Base-by-base conservation (phyloP, 2,888 invertebrate species). In the Empis livida region DNA sequence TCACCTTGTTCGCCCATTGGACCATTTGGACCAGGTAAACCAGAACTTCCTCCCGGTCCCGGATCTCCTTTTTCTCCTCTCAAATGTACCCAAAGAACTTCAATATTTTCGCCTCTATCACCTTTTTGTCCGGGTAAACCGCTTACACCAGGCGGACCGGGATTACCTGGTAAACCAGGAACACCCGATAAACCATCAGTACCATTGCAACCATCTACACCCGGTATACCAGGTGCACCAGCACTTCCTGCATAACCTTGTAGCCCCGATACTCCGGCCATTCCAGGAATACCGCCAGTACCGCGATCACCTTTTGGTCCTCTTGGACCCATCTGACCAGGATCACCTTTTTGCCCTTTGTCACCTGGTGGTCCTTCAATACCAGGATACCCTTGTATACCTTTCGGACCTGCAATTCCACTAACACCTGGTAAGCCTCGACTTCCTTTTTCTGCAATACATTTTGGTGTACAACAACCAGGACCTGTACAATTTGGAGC, bases 161-260 rank as follows among this genome's bases (percentile, higher is more conserved):
- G 74, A 54, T 72, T 72, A 49, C 92, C 92, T 51, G 76, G 71
- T 0, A 71, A 62, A 44, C 94, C 94, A 42, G 71, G 65, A 23
- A 72, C 53, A 50, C 94, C 95, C 38, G 83, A 76, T 40, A 76
- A 70, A 54, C 94, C 94, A 68, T 92, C 92, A 46, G 92, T 90
- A 60, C 96, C 96, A 61, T 96, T 95, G 63, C 96, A 97, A 10
- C 96, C 97, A 63, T 96, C 94, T 58, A 84, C 72, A 45, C 96
- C 96, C 38, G 87, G 82, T 40, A 78, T 71, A 56, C 94, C 94
- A n/a, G 86, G 74, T 1, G 74, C 60, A 44, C 93, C 88, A 1
- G 76, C 57, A 47, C 59, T 60, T 10, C 68, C 69, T 14, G 57
- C 51, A 41, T 61, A 49, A 17, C 69, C 69, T 41, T 63, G 64